Evolutionary conservation across 92 coral and sea anemone genomes (phyloP).

Genomic region (Paragorgia papillata): DNA sequence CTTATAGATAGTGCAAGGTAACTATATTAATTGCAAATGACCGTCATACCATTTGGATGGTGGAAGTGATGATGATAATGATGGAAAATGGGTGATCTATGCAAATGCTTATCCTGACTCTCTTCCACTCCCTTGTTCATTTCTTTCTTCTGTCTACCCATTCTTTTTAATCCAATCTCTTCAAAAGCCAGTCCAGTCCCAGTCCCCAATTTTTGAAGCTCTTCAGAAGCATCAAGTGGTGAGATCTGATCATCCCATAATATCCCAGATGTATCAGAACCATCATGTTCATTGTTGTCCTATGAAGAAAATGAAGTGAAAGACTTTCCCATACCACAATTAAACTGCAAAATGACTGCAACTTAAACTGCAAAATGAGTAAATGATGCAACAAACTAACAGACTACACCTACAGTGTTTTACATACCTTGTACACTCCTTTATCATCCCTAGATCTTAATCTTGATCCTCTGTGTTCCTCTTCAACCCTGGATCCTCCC

Average conservation of each 20-base stretch:
- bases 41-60: conserved; percentile 59
- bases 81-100: conserved; percentile 83
- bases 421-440: not conserved
- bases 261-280: conserved; percentile 42
- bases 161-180: conserved; percentile 57
- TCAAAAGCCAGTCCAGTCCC: conserved; percentile 30
- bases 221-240: conserved; percentile 67
- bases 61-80: conserved; percentile 98
- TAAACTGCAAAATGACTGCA: too few species aligned
- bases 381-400: too few species aligned
- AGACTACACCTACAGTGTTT: too few species aligned
- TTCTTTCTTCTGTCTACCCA: conserved; percentile 5
- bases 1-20: too few species aligned
- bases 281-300: conserved; percentile 3
- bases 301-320: not conserved
- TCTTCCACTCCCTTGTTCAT: conserved; percentile 46
- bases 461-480: not conserved
- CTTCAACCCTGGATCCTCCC: not conserved
- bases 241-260: conserved; percentile 93
- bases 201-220: not conserved
- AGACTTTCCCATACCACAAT: too few species aligned
- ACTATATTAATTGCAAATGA: too few species aligned
- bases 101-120: conserved; percentile 36
- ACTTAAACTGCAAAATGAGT: too few species aligned
- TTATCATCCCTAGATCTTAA: too few species aligned